Conservation (phyloP, 2,888 invertebrate genomes). For the Metopia argyrocephala region DNA sequence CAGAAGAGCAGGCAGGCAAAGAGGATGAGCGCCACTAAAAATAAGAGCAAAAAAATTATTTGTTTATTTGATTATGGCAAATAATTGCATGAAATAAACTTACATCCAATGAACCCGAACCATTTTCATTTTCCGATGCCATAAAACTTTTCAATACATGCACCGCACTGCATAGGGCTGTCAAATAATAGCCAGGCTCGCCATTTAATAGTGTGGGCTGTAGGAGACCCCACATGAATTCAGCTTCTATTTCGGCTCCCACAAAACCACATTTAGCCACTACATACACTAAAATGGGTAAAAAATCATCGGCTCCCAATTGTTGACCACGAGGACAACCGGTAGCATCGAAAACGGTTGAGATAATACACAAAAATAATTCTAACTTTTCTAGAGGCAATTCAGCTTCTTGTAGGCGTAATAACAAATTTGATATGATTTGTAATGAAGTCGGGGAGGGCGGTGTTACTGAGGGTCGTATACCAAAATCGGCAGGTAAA, state of each 20-base stretch:
- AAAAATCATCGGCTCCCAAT: conserved; percentile 91
- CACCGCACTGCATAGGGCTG: conserved; percentile 95
- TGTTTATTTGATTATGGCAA: no score
- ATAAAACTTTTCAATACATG: conserved; percentile 78
- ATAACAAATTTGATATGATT: conserved; percentile 87
- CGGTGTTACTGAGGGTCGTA: conserved; percentile 84
- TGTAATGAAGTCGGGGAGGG: conserved; percentile 87
- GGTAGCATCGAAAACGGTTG: conserved; percentile 89
- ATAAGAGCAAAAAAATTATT: conserved; percentile 1
- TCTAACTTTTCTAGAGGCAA: conserved; percentile 96
- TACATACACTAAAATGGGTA: conserved; percentile 95
- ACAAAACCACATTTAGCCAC: conserved; percentile 93
- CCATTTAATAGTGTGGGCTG: conserved; percentile 94
- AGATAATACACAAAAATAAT: conserved; percentile 91
- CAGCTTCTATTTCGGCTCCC: conserved; percentile 95
- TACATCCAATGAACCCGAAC: conserved; percentile 77
- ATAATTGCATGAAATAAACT: conserved; percentile 67
- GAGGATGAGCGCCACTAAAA: conserved; percentile 81
- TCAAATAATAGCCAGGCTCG: conserved; percentile 96
- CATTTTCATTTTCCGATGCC: conserved; percentile 77
- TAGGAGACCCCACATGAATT: conserved; percentile 96
- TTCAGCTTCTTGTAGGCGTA: conserved; percentile 92
- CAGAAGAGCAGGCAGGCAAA: conserved; percentile 82
- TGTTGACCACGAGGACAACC: conserved; percentile 77
- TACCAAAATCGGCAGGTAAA: conserved; percentile 76